These are phyloP conservation scores for Prunella fulvescens DNA, from an alignment of 2,113 vertebrate species.

Conservation along the genomic window DNA sequence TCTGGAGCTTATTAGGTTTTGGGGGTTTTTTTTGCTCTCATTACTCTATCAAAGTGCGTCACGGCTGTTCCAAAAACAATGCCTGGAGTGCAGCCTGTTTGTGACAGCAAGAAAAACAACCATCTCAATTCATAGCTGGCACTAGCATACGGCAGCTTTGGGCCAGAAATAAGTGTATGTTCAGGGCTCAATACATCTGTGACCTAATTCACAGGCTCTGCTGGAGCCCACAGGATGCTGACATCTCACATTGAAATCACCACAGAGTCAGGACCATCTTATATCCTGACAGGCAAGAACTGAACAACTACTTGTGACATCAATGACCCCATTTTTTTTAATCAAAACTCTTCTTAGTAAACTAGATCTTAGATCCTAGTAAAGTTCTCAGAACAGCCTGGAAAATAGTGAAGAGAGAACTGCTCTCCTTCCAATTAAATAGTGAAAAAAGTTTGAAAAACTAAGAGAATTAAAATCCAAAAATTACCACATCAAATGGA, in stretches of 20 bases:
- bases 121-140: conserved; percentile 35
- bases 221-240: background rate
- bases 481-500: background rate
- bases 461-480: background rate
- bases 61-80: conserved; percentile 52
- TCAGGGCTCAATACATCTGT: background rate
- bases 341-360: background rate
- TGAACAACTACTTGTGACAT: background rate
- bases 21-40: background rate
- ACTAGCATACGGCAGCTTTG: background rate
- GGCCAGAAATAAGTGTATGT: background rate
- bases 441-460: background rate
- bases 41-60: conserved; percentile 22
- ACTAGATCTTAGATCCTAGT: background rate
- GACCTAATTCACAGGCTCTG: conserved; percentile 1
- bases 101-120: conserved; percentile 36
- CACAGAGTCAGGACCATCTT: background rate
- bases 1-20: conserved; percentile 23
- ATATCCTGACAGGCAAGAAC: background rate
- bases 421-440: background rate
- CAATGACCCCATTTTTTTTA: background rate
- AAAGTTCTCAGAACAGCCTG: background rate
- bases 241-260: background rate
- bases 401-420: background rate
- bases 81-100: conserved; percentile 47